phyloP scores from a whole-genome alignment of 2,797 vertebrate species.

The Typhlichthys subterraneus region DNA sequence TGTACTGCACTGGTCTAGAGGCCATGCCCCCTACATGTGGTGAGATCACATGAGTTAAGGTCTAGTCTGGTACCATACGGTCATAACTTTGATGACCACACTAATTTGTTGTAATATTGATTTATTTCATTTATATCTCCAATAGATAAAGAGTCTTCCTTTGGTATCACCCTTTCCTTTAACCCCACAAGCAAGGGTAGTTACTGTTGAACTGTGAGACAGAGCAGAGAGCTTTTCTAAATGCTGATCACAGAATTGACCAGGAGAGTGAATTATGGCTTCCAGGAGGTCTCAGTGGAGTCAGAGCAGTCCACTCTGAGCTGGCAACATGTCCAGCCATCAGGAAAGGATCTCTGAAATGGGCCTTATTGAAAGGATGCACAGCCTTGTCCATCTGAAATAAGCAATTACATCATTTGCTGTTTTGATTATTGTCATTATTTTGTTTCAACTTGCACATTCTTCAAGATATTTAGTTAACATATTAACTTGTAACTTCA shows the following conservation, averaged over 20 bases:
- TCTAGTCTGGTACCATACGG: constrained; percentile 22
- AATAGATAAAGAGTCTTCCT: not conserved
- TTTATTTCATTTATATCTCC: too few species aligned
- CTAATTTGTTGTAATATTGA: constrained; percentile 28
- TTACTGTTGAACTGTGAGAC: constrained; percentile 9
- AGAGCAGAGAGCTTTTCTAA: constrained; percentile 22
- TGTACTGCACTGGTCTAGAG: not conserved
- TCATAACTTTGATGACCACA: constrained; percentile 28
- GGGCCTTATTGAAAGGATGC: constrained; percentile 36
- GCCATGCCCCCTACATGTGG: constrained; percentile 9
- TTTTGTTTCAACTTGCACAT: not conserved
- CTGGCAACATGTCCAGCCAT: constrained; percentile 51
- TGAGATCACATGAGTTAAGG: constrained; percentile 31
- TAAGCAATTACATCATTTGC: not conserved
- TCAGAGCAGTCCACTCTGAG: constrained; percentile 41
- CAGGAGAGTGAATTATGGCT: constrained; percentile 56
- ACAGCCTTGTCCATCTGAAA: constrained; percentile 13
- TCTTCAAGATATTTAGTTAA: constrained; percentile 11
- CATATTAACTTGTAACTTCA: not conserved
- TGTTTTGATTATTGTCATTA: not conserved
- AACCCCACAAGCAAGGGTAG: not conserved
- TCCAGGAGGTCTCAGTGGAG: constrained; percentile 53
- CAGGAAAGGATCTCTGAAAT: constrained; percentile 45
- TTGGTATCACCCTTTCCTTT: constrained; percentile 11
- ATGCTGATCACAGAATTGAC: constrained; percentile 50